A percentile compares a stretch with the other conserved stretches of the same genome.
Conservation (phyloP, 2,797 vertebrate genomes). For the Varecia variegata region DNA sequence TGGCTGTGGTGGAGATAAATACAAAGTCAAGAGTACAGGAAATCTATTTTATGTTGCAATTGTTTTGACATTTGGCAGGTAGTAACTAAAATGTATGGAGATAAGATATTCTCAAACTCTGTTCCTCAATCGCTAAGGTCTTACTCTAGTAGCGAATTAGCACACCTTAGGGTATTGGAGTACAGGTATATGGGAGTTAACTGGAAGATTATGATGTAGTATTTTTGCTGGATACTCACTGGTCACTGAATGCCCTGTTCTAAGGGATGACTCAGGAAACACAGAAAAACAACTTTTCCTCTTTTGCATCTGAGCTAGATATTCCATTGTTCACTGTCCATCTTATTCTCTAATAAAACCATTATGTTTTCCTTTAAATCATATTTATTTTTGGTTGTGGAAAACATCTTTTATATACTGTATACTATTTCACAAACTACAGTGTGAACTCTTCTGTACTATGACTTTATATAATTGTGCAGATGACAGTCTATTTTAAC, state of each 20-base stretch:
- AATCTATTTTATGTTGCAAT: background rate
- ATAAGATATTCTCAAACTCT: background rate
- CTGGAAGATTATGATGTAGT: rapidly evolving
- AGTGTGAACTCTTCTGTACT: background rate
- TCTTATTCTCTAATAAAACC: background rate
- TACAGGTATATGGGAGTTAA: background rate
- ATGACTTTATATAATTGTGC: background rate
- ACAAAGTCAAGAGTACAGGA: background rate
- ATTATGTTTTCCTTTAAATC: background rate
- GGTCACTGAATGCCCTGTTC: background rate
- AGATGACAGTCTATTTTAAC: background rate
- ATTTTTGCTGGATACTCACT: background rate
- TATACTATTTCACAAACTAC: background rate
- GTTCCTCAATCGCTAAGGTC: background rate
- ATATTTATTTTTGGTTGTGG: background rate
- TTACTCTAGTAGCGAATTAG: background rate
- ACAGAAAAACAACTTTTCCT: background rate
- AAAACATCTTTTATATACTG: background rate
- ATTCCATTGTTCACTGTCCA: background rate
- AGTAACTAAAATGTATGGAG: background rate
- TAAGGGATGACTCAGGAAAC: background rate
- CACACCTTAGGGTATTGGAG: rapidly evolving
- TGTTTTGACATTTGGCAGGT: background rate
- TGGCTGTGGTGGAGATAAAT: background rate
- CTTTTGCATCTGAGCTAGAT: background rate